Base-by-base conservation (phyloP, 30 jellyfish, hydroid and myxozoan species). In the Rhopilema esculentum region DNA sequence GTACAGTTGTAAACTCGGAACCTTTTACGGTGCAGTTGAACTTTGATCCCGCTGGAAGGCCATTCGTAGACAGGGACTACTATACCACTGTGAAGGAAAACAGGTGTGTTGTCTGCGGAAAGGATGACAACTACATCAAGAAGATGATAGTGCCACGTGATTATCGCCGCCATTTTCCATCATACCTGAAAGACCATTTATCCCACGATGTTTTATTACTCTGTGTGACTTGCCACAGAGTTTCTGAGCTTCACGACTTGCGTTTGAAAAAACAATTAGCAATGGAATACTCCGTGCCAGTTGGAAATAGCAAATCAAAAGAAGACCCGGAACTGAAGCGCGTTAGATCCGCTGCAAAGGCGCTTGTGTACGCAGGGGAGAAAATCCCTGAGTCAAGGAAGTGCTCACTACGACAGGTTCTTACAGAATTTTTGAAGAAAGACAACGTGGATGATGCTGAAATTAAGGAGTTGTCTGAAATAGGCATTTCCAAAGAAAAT, bases 71-170 rank as follows among this genome's bases (percentile, higher is more conserved):
- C 80, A 52, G 92, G 32, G 97, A 87, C 75, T 94, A 94, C 80
- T 94, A 94, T 94, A 84, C 93, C 74, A 94, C 98, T 1, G 97
- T 82, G 84, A 94, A 94, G 63, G 97, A 94, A 27, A 94, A 94
- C 94, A 76, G 65, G 23, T 94, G 98, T 68, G 97, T 89, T 4
- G 98, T 94, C 26, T 94, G 98, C 77, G 97, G 97, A 25, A 63
- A 73, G 26, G 88, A 30, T 17, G 98, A 94, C 28, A 81, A 75
- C 32, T 94, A 89, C 49, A 95, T 85, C 53, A 94, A 93, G 40
- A 94, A 94, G 84, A 89, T 84, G 97, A 80, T 94, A 16, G 96
- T 94, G 22, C 98, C 98, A 27, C 98, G 94, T 74, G 98, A 94
- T 68, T 94, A 94, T 77, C 92, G 97, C 17, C 93, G 96, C 24